Evolutionary conservation across 1,140 invertebrate species (phyloP), one percentile per base, ranked within the genome.

Genomic region (Anastrepha ludens): DNA sequence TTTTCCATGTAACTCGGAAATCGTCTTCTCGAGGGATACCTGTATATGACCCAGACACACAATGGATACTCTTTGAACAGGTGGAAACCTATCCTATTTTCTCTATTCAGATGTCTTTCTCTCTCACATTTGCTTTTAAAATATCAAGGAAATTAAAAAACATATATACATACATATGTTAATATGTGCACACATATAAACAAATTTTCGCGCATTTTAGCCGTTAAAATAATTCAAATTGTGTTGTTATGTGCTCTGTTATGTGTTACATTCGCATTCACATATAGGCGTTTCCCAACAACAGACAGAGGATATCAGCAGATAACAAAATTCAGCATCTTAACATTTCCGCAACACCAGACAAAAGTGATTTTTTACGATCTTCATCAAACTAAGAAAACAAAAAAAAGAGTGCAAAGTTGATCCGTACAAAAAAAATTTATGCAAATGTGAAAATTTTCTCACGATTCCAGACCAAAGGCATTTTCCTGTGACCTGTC

Each of bases 401-500:
- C 17, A 78, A 74, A 74, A 81, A 81, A 58, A 81, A 81, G 44
- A 81, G 44, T 81, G 74, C 74, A 81, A 74, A 74, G 67, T 74
- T 74, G 47, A 81, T 58, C 74, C n/a, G 47, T 81, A 47, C 74
- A 47, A 86, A 86, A 5, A 44, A 86, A 86, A 86, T n/a, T 86
- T 86, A 86, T 86, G 86, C 62, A 86, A 86, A 86, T 86, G 20
- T 67, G 47, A 86, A 86, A 86, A 86, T 86, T 41, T 86, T 86
- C 86, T 86, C 86, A 86, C 86, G 86, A 86, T 41, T 0, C 74
- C 5, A 11, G 20, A 15, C 5, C 29, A 41, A 86, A 86, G 55
- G 50, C 85, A 86, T 41, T 47, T 81, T 17, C 17, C 6, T 81
- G 13, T 13, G 74, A 81, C 74, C 74, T 81, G 74, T 81, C 74